Evolutionary conservation across 2,113 vertebrate species (phyloP).

Genomic region (Lipophrys pholis): DNA sequence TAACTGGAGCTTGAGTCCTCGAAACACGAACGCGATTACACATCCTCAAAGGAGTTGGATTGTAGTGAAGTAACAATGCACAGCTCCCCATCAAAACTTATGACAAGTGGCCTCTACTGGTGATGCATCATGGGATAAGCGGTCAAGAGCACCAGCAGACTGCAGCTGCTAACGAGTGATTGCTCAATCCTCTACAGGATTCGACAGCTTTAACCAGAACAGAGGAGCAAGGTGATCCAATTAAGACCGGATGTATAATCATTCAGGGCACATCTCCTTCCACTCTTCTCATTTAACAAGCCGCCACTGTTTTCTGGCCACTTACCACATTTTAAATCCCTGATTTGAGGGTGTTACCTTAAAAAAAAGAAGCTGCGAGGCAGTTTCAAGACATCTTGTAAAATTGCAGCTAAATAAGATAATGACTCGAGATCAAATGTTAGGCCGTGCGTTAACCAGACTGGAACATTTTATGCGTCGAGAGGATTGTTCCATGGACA

Average conservation of each 20-base stretch:
- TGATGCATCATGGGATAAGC: constrained; percentile 54
- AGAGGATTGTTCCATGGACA: not conserved
- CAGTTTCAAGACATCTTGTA: not conserved
- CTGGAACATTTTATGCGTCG: not conserved
- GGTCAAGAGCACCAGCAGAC: constrained; percentile 50
- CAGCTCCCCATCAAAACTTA: constrained; percentile 39
- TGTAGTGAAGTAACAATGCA: constrained; percentile 31
- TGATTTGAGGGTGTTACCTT: constrained; percentile 3
- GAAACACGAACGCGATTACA: constrained; percentile 47
- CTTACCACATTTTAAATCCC: constrained; percentile 11
- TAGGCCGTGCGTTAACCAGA: not conserved
- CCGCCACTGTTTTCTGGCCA: not conserved
- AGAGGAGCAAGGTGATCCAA: constrained; percentile 57
- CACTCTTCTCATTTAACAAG: constrained; percentile 9
- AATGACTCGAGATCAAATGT: not conserved
- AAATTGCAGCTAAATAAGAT: not conserved
- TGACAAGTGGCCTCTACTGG: constrained; percentile 29
- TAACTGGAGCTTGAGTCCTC: constrained; percentile 43
- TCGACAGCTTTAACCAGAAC: constrained; percentile 31
- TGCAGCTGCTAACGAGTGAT: constrained; percentile 52
- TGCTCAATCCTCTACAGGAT: constrained; percentile 35
- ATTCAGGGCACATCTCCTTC: constrained; percentile 25
- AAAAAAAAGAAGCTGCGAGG: not conserved
- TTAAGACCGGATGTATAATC: constrained; percentile 54
- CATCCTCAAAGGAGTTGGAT: constrained; percentile 26